Evolutionary conservation across 2,797 vertebrate species (phyloP), one percentile per base, ranked within the genome.

Genomic region (Cyclura pinguis): DNA sequence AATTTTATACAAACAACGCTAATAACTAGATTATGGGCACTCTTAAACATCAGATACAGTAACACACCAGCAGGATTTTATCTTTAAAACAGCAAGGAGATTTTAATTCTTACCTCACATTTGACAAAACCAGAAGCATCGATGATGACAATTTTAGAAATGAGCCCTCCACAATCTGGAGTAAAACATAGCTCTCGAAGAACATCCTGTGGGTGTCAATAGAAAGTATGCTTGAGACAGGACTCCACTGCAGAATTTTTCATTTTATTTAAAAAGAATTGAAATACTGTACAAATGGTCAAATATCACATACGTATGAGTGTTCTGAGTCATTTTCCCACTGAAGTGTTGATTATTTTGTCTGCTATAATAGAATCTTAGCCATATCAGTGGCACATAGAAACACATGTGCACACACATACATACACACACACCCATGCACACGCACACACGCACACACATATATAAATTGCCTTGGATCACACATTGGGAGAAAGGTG

Each of bases 151-250:
- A 99, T 98, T 93, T 96, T 97, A 95, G 97, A 98, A 96, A 99
- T 98, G 92, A 95, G 94, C 22, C 98, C 98, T 57, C 84, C 86
- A 93, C 99, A 99, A 96, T 99, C 98, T 89, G 99, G 98, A 88
- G 99, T 99, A 91, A 99, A 98, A 97, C 99, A 99, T 1, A 95
- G 10, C 74, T 97, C 97, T 85, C 97, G 97, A 42, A 99, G 97
- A 92, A 99, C 98, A 96, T 99, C 99, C 99, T 99, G 95, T 50
- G 87, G 78, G 8, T 5, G 1, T 78, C 29, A 84, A 62, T 27
- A 87, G 29, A 84, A 76, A 87, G 80, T 38, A 5, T 27, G 35
- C 38, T 18, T 88, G 13, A 69, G 59, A 87, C 86, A 92, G 72
- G 82, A 91, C 0, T 84, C 64, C 35, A 69, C 80, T 74, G 2